A percentile compares a stretch with the other conserved stretches of the same genome.
phyloP scores from a whole-genome alignment of 2,797 vertebrate genomes.

The Typhlichthys subterraneus region DNA sequence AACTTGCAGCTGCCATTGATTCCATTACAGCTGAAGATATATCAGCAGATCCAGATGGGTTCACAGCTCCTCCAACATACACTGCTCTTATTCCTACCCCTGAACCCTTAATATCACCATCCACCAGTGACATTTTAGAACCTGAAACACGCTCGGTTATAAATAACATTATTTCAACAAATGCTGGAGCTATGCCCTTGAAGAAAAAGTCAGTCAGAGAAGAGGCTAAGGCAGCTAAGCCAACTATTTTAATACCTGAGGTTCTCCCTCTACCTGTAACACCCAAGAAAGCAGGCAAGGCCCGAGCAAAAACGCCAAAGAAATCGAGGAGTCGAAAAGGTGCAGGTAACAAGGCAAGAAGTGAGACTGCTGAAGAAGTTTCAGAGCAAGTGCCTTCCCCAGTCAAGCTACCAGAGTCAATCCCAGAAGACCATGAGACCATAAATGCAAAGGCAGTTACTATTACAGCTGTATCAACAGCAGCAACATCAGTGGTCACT shows the following conservation, averaged over 20 bases:
- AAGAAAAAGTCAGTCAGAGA: slow-evolving; percentile 49
- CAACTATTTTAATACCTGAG: slow-evolving; percentile 59
- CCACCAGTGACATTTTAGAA: slow-evolving; percentile 83
- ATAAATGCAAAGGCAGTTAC: slow-evolving; percentile 76
- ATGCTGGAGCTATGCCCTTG: slow-evolving; percentile 55
- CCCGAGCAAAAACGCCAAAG: slow-evolving; percentile 82
- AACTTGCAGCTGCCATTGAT: slow-evolving; percentile 96
- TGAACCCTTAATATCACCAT: slow-evolving; percentile 73
- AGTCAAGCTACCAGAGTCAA: slow-evolving; percentile 79
- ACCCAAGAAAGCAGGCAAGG: slow-evolving; percentile 83
- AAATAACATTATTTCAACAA: slow-evolving; percentile 79
- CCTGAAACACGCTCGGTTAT: slow-evolving; percentile 84
- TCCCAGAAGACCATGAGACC: slow-evolving; percentile 79
- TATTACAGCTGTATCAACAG: slow-evolving; percentile 63
- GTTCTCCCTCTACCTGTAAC: slow-evolving; percentile 65
- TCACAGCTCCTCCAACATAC: slow-evolving; percentile 85
- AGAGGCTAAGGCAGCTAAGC: slow-evolving; percentile 75
- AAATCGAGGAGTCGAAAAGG: slow-evolving; percentile 83
- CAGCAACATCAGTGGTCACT: slow-evolving; percentile 76
- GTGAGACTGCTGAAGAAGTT: slow-evolving; percentile 53
- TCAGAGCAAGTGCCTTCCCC: slow-evolving; percentile 70
- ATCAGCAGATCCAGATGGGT: slow-evolving; percentile 86
- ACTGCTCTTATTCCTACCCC: slow-evolving; percentile 76
- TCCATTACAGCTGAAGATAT: slow-evolving; percentile 93
- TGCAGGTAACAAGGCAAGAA: slow-evolving; percentile 77